Evolutionary conservation across 2,888 invertebrate species (phyloP), one percentile per base, ranked within the genome.

Genomic region (Epinotia nisella): DNA sequence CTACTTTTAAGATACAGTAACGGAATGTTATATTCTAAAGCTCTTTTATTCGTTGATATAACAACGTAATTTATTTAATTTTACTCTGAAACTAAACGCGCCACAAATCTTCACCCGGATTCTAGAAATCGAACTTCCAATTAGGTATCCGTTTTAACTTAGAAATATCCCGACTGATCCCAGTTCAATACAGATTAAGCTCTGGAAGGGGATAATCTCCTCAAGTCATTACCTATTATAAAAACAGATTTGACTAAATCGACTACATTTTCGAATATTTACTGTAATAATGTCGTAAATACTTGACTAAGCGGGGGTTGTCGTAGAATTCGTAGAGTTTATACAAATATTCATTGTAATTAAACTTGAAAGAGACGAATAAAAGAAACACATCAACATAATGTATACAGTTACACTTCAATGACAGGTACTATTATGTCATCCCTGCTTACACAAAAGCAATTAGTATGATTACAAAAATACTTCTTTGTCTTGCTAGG

Each of bases 391-490:
- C 21, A 67, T 56, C 35, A 49, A 62, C 45, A n/a, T 49, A 61
- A n/a, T 29, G 55, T 60, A 70, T 72, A 13, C 56, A n/a, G 35
- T 62, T 61, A 58, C 60, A 49, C n/a, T 13, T 21, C 49, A 67
- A 68, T 67, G 61, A 39, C 49, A 61, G 55, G 55, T 66, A 67
- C 60, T 61, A 61, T 53, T 61, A 61, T 53, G 53, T 67, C 59
- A 66, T 53, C 67, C 53, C 41, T 60, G 55, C 35, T 68, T 72
- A 68, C 72, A 62, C 56, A 56, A 68, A 68, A 62, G 67, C 56
- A 67, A 68, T 72, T 72, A 72, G 61, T 62, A 51, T 68, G 41
- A 72, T 72, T 72, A 68, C 61, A 21, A 67, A 62, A 62, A 35
- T 49, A 62, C 17, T 56, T 35, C 35, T 56, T 62, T 62, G 67